Evolutionary conservation across 2,888 invertebrate genomes (phyloP).

Genomic region (Clusia tigrina): DNA sequence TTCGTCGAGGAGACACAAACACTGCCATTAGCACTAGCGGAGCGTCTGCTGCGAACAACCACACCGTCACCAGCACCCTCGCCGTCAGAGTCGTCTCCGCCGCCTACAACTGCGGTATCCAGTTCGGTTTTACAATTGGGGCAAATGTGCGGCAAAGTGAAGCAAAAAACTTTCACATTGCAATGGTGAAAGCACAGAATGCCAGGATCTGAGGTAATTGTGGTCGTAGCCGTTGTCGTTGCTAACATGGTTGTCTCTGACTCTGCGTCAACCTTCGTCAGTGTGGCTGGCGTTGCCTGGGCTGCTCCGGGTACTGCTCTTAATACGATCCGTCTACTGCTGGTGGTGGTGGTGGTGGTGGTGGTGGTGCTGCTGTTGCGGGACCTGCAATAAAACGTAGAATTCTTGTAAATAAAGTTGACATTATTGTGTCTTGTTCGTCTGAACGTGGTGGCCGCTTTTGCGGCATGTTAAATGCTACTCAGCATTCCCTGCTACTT

Average conservation of each 20-base stretch:
- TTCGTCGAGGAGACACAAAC: constrained; percentile 58
- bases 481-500: background rate
- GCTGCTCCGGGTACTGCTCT: constrained; percentile 11
- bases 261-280: background rate
- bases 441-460: constrained; percentile 13
- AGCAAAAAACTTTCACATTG: constrained; percentile 82
- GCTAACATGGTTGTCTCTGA: constrained; percentile 45
- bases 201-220: constrained; percentile 73
- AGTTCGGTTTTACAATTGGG: constrained; percentile 79
- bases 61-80: constrained; percentile 37
- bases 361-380: no score
- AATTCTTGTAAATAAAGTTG: constrained; percentile 41
- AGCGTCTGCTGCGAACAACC: constrained; percentile 21
- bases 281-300: background rate
- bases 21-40: constrained; percentile 11
- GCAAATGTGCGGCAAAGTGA: constrained; percentile 78
- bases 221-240: constrained; percentile 49
- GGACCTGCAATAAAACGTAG: constrained; percentile 39
- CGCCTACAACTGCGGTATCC: constrained; percentile 50
- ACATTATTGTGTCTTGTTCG: constrained; percentile 30
- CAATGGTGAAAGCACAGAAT: constrained; percentile 93
- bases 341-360: constrained; percentile 25
- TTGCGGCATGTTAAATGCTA: constrained; percentile 15
- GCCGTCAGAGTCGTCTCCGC: constrained; percentile 41
- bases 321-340: constrained; percentile 18